Conservation (phyloP, 2,888 invertebrate genomes). For the Lithodes maja region DNA sequence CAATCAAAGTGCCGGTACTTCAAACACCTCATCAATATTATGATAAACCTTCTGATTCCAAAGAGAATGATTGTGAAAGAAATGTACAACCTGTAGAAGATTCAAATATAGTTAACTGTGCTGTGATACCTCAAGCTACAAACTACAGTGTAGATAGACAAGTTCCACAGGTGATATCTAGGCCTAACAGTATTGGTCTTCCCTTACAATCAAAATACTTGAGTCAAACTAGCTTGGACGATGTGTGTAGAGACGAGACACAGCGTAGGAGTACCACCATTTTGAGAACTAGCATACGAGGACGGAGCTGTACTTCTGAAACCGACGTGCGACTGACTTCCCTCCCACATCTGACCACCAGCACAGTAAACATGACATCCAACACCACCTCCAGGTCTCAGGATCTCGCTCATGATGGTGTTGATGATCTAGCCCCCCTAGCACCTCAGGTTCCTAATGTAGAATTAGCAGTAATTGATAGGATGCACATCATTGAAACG, state of each 20-base stretch:
- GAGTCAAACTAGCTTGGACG: conserved; percentile 37
- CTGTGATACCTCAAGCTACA: not conserved
- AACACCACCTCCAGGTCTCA: conserved; percentile 12
- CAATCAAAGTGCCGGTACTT: not conserved
- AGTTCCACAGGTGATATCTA: conserved; percentile 30
- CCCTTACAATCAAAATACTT: conserved; percentile 30
- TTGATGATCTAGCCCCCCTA: not conserved
- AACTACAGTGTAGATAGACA: not conserved
- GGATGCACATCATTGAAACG: conserved; percentile 60
- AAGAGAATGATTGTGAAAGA: not conserved
- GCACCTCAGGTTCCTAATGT: conserved; percentile 51
- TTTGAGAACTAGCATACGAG: conserved; percentile 46
- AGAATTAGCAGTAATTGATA: conserved; percentile 56
- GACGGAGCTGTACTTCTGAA: conserved; percentile 23
- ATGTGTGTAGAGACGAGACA: not conserved
- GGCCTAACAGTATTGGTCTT: conserved; percentile 54
- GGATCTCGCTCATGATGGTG: not conserved
- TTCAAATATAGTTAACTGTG: not conserved
- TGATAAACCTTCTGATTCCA: not conserved
- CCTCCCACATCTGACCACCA: conserved; percentile 41
- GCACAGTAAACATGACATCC: conserved; percentile 4
- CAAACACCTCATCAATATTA: not conserved
- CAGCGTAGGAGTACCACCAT: conserved; percentile 31
- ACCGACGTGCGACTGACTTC: conserved; percentile 49
- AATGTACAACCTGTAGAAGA: not conserved